Conservation (phyloP, 2,113 vertebrate genomes). For the Hippoglossus stenolepis region DNA sequence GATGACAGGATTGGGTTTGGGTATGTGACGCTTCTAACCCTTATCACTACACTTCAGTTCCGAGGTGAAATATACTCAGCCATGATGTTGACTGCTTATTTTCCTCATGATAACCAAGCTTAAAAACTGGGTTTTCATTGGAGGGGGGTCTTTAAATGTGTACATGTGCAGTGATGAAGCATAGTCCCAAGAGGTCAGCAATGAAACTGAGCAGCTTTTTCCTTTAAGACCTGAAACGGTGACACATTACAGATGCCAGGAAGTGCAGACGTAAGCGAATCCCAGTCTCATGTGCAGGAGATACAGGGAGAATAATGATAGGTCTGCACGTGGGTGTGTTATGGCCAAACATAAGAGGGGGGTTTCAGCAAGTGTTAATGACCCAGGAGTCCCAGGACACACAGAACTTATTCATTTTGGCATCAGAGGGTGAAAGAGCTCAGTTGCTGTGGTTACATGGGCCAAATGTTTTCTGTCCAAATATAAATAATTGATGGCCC, state of each 20-base stretch:
- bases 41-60: background rate
- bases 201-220: slow-evolving; percentile 40
- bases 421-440: slow-evolving; percentile 33
- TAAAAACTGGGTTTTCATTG: background rate
- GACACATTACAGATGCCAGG: slow-evolving; percentile 56
- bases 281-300: slow-evolving; percentile 3
- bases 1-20: background rate
- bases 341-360: slow-evolving; percentile 42
- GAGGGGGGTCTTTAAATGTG: background rate
- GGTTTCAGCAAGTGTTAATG: slow-evolving; percentile 59
- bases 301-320: slow-evolving; percentile 43
- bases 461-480: slow-evolving; percentile 48
- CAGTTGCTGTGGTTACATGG: slow-evolving; percentile 41
- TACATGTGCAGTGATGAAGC: slow-evolving; percentile 21
- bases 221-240: slow-evolving; percentile 35
- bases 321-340: slow-evolving; percentile 54
- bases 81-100: background rate
- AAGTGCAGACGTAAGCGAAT: slow-evolving; percentile 30
- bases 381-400: slow-evolving; percentile 52
- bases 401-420: slow-evolving; percentile 53
- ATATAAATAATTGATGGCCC: slow-evolving; percentile 39
- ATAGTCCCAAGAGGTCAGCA: slow-evolving; percentile 23
- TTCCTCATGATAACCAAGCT: background rate
- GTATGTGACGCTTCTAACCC: background rate
- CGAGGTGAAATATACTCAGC: background rate